A percentile compares a stretch with the other conserved stretches of the same genome.
These are phyloP conservation scores for Halichoerus grypus DNA, from an alignment of 2,113 vertebrate genomes.

Conservation along the genomic window DNA sequence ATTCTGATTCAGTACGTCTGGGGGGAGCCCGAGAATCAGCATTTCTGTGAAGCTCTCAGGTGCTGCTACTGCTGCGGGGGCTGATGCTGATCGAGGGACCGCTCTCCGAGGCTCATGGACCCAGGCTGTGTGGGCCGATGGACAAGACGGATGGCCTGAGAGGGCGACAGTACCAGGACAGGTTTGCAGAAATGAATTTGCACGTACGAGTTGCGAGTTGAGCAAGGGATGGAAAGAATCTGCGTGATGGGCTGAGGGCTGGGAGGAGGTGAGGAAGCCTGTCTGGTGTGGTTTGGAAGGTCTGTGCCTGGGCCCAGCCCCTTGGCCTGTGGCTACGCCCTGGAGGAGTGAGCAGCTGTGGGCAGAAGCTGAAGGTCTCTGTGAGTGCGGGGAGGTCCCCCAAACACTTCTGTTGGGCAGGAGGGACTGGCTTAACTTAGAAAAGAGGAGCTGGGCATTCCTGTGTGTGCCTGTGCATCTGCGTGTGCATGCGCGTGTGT, in stretches of 20 bases:
- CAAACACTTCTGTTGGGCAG: fast-evolving
- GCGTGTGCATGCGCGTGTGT: background rate
- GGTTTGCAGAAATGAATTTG: background rate
- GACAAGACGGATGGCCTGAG: fast-evolving
- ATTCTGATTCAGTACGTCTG: no score
- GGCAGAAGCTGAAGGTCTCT: background rate
- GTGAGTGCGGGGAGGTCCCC: fast-evolving
- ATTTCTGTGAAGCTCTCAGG: background rate
- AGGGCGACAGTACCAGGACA: background rate
- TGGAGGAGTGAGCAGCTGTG: background rate
- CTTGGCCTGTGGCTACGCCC: background rate
- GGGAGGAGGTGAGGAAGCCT: background rate
- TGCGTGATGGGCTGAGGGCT: background rate
- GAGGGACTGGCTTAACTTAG: background rate
- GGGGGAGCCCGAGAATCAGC: background rate
- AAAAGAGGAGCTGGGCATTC: background rate
- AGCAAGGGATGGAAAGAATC: background rate
- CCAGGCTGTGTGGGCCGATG: no score
- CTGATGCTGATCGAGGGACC: fast-evolving
- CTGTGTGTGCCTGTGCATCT: fast-evolving
- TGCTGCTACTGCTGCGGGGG: background rate
- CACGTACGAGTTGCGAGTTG: background rate
- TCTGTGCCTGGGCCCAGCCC: background rate
- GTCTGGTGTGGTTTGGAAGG: background rate
- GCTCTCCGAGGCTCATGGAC: fast-evolving